Base-by-base conservation (phyloP, 2,888 invertebrate genomes). In the Hyles lineata region DNA sequence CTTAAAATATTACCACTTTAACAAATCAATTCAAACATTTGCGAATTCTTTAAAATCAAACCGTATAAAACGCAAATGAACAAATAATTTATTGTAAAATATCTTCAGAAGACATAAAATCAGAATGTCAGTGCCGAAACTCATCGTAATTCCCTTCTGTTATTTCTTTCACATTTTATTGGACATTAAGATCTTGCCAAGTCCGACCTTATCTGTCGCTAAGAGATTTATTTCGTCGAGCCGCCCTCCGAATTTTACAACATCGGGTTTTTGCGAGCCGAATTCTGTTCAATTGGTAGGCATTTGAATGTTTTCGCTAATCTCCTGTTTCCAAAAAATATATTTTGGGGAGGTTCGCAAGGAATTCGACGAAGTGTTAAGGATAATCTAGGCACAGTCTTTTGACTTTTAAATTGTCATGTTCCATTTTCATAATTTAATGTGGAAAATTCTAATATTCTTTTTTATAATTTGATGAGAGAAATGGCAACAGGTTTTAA, bases 131-230 rank as follows among this genome's bases (percentile, higher is more conserved):
- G 21, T 52, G 29, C 72, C 62, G 52, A 63, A 72, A 72, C 61
- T 63, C 72, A 63, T 72, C 52, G 72, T 72, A 63, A 72, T 62
- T 72, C 74, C 76, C 74, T 75, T 76, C 73, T 76, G 75, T 82
- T 83, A 81, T 81, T 79, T 84, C 83, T 85, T 80, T 78, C 80
- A 82, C 81, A 76, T 86, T 87, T 87, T 86, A 87, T 87, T 89
- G 85, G 86, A 82, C 82, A 83, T 84, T 83, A 85, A 85, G 80
- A 81, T 78, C 78, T 80, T 80, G 80, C 82, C 78, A 82, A 82
- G 79, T 81, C 79, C 76, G 77, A 82, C 83, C 85, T 86, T 86
- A 86, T 87, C 89, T 87, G 84, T 85, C 87, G 80, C 76, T 81
- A 77, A 77, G 76, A 87, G 89, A 89, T 89, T 89, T 89, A 89